Evolutionary conservation across 1,140 invertebrate species (phyloP).

Genomic region (Hylyphantes graminicola): DNA sequence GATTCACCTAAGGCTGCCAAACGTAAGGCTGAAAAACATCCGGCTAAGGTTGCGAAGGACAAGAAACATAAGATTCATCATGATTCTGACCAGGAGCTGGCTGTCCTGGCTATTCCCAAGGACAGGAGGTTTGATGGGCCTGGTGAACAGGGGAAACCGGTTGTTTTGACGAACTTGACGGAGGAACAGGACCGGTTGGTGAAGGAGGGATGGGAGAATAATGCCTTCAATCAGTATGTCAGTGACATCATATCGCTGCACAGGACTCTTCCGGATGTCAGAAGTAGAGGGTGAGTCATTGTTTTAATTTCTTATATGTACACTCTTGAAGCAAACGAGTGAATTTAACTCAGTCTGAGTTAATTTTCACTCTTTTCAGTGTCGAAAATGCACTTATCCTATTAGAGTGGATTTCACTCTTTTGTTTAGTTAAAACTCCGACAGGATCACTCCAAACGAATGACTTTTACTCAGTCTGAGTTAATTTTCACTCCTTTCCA

Average conservation of each 20-base stretch:
- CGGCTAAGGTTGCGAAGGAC: neutral
- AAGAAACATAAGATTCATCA: neutral
- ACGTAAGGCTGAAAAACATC: no score
- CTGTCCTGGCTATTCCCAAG: conserved; percentile 50
- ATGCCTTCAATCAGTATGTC: conserved; percentile 98
- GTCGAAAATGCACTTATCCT: no score
- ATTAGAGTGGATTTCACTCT: no score
- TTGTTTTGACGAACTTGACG: conserved; percentile 80
- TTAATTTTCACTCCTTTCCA: no score
- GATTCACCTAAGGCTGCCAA: no score
- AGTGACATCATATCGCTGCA: conserved; percentile 98
- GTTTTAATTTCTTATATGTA: no score
- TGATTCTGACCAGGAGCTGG: neutral
- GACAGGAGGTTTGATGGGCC: conserved; percentile 70
- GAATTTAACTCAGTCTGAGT: no score
- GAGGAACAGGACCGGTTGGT: conserved; percentile 87
- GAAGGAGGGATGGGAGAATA: conserved; percentile 95
- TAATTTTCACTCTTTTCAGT: no score
- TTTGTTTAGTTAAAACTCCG: no score
- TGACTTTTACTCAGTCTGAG: no score
- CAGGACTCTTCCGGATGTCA: conserved; percentile 88
- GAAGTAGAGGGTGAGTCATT: conserved; percentile 73
- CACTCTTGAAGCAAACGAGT: no score
- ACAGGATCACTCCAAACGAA: no score
- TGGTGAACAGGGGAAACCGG: conserved; percentile 87